Percentiles rank a stretch among this genome's conserved stretches.
Evolutionary conservation across 2,888 invertebrate species (phyloP).

Genomic region (Drosophila basisetae): DNA sequence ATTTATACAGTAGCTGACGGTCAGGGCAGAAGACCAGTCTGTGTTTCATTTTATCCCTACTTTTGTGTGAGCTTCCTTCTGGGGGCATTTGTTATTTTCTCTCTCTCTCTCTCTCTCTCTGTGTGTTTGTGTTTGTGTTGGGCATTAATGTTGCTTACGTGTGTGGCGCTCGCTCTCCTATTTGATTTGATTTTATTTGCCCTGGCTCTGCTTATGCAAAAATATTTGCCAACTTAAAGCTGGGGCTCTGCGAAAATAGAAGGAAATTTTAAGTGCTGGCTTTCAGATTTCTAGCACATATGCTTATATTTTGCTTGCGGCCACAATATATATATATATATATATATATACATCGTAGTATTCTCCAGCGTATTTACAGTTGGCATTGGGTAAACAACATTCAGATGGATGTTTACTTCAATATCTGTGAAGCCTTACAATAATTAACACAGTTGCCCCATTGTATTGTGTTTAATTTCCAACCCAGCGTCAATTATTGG

Average conservation of each 20-base stretch:
- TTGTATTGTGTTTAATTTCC: conserved; percentile 9
- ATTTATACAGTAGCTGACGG: conserved; percentile 22
- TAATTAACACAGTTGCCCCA: conserved; percentile 35
- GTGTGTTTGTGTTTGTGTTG: conserved; percentile 44
- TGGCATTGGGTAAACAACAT: conserved; percentile 25
- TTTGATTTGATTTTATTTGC: conserved; percentile 51
- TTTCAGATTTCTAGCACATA: background rate
- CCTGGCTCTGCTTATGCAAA: conserved; percentile 45
- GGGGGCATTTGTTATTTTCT: conserved; percentile 45
- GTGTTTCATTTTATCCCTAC: conserved; percentile 25
- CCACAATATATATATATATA: background rate
- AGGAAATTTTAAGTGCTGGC: conserved; percentile 27
- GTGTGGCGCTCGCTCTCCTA: conserved; percentile 15
- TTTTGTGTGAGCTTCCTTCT: conserved; percentile 14
- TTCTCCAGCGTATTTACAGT: conserved; percentile 29
- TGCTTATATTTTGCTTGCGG: background rate
- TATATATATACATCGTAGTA: background rate
- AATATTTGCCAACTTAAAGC: conserved; percentile 57
- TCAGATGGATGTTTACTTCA: conserved; percentile 13
- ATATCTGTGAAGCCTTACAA: conserved; percentile 10
- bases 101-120: conserved; percentile 14
- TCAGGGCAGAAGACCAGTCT: background rate
- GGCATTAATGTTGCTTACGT: conserved; percentile 70
- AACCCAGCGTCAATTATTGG: conserved; percentile 16
- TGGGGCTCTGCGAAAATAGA: conserved; percentile 3